Evolutionary conservation across 1,140 invertebrate genomes (phyloP).

Genomic region (Drosophila gunungcola): DNA sequence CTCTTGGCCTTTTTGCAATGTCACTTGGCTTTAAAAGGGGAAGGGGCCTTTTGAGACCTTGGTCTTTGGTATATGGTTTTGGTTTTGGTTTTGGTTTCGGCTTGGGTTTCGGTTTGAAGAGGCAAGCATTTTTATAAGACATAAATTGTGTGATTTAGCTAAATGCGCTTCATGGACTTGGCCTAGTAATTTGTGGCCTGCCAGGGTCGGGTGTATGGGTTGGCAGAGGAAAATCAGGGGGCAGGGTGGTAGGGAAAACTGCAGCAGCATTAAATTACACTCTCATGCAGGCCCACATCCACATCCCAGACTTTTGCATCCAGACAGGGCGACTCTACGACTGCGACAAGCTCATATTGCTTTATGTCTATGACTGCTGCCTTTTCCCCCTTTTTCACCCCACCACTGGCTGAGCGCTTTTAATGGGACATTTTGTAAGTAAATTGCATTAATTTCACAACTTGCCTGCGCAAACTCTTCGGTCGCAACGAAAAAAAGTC

Average conservation of each 20-base stretch:
- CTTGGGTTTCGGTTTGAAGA: conserved; percentile 11
- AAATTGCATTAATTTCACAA: conserved; percentile 79
- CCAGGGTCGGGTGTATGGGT: neutral
- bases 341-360: conserved; percentile 74
- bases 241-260: conserved; percentile 23
- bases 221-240: conserved; percentile 11
- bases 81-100: conserved; percentile 15
- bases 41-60: neutral
- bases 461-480: conserved; percentile 22
- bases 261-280: conserved; percentile 77
- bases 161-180: conserved; percentile 74
- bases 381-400: neutral
- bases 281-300: conserved; percentile 28
- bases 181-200: conserved; percentile 74
- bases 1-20: conserved; percentile 45
- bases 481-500: neutral
- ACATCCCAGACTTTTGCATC: conserved; percentile 1
- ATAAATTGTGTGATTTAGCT: conserved; percentile 80
- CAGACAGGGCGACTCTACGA: conserved; percentile 10
- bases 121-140: conserved; percentile 75
- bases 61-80: conserved; percentile 10
- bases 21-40: conserved; percentile 36
- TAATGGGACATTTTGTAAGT: conserved; percentile 78
- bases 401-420: conserved; percentile 55
- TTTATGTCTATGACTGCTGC: conserved; percentile 15